Percentiles rank a stretch among this genome's conserved stretches.
Conservation (phyloP, 1,140 invertebrate genomes). For the Drosophila ananassae region DNA sequence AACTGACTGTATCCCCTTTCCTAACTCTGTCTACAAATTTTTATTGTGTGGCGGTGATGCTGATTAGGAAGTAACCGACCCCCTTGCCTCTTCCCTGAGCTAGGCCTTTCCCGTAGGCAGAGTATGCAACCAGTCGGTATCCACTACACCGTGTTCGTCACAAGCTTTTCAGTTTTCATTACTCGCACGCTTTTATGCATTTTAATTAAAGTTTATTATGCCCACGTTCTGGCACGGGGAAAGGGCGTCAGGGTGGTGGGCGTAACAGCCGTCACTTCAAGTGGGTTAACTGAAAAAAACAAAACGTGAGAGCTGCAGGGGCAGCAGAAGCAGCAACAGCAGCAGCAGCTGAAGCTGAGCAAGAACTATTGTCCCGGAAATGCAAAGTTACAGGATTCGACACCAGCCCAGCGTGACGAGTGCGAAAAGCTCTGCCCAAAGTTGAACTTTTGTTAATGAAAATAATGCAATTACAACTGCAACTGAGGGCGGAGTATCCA, state of each 20-base stretch:
- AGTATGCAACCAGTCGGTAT: no score
- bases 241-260: background rate
- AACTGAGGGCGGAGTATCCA: conserved; percentile 4
- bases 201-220: conserved; percentile 79
- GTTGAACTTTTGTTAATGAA: conserved; percentile 80
- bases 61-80: no score
- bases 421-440: conserved; percentile 51
- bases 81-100: no score
- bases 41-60: no score
- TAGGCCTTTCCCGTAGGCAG: no score
- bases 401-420: conserved; percentile 44
- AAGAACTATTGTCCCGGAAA: conserved; percentile 63
- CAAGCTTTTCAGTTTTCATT: conserved; percentile 42
- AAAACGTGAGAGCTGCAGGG: conserved; percentile 6
- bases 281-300: conserved; percentile 10
- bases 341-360: background rate
- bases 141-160: no score
- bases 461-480: conserved; percentile 74
- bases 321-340: conserved; percentile 1
- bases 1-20: no score
- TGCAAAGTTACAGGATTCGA: conserved; percentile 47
- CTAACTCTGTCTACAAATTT: no score
- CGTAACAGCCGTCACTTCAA: conserved; percentile 13
- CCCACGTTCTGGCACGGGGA: conserved; percentile 21
- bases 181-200: conserved; percentile 54